phyloP scores from a whole-genome alignment of 2,113 vertebrate genomes.

The Peromyscus leucopus region DNA sequence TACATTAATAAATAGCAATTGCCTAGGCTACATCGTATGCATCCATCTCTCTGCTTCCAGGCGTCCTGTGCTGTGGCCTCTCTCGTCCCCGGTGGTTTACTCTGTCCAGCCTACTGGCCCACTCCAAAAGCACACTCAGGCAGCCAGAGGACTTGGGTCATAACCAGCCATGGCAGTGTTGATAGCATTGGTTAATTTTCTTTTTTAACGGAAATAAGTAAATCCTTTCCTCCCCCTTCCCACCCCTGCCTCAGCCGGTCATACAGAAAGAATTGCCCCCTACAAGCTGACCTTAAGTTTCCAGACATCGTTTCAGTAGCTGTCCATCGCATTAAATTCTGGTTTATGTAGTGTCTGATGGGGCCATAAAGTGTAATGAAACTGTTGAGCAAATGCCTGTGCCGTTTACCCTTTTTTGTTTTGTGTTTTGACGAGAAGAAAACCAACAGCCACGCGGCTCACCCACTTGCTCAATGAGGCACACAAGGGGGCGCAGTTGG shows the following conservation, averaged over 20 bases:
- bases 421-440: neutral
- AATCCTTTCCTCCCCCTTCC: no score
- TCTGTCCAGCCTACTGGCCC: neutral
- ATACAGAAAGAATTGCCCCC: neutral
- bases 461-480: neutral
- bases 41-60: neutral
- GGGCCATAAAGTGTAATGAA: neutral
- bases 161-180: neutral
- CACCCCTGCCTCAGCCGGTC: rapidly evolving
- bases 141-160: neutral
- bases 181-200: neutral
- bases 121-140: neutral
- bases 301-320: neutral
- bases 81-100: neutral
- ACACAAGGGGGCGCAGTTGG: neutral
- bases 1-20: neutral
- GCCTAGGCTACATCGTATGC: neutral
- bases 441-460: neutral
- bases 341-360: neutral
- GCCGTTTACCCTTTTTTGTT: neutral
- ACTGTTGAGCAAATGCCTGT: neutral
- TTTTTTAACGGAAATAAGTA: neutral
- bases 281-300: neutral
- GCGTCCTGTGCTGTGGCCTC: neutral
- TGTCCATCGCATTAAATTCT: neutral